Base-by-base conservation (phyloP, 2,888 invertebrate genomes). In the Lymantria dispar region DNA sequence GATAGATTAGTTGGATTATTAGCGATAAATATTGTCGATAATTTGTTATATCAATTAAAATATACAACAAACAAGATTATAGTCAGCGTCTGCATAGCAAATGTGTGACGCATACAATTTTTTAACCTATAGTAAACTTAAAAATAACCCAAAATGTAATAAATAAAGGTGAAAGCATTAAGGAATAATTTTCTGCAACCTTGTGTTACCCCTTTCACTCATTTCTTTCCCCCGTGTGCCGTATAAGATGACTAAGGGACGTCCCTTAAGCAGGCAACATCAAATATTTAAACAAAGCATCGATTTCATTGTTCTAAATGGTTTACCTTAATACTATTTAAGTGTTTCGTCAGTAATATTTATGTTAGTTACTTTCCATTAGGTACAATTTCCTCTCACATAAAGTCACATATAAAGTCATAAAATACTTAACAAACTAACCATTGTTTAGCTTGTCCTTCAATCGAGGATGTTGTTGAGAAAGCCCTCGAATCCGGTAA, bases 401-500 rank as follows among this genome's bases (percentile, higher is more conserved):
- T 62, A 56, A 64, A 52, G 54, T 61, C 54, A 61, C 64, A 54
- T 57, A 44, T 38, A 53, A 45, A 45, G 22, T 12, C 10, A 11
- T 37, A 54, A 61, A 52, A 44, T 48, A 52, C 47, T 48, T 43
- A 13, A 40, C 22, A 45, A 45, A 42, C 37, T 29, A 42, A 42
- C 38, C 41, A 51, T 64, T 67, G 66, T 67, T 67, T 58, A 57
- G 57, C 57, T 57, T 48, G 48, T 55, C 54, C 64, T 62, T 45
- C 59, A 52, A 60, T 67, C 63, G 70, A 67, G 65, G 56, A 59
- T 59, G 54, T 56, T 54, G 64, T 56, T 58, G 68, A 70, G 72
- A 71, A 76, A 60, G 60, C 38, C 43, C 48, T 64, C 54, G 56
- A 67, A 58, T 61, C 62, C 62, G 62, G 71, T 65, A 67, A 68